phyloP scores from a whole-genome alignment of 2,888 invertebrate genomes.

The Calephelis perditalis region DNA sequence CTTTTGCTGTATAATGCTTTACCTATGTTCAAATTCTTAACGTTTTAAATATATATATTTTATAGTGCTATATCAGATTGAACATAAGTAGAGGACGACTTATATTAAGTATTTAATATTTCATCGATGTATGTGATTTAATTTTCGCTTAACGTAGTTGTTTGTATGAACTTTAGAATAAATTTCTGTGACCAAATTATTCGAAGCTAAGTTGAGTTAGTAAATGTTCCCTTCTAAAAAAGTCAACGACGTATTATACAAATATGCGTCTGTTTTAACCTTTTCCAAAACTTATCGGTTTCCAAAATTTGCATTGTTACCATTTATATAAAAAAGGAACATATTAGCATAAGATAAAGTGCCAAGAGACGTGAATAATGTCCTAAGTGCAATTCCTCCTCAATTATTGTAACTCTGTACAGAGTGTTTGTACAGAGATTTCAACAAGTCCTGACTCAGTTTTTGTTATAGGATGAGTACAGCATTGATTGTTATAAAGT shows the following conservation, averaged over 20 bases:
- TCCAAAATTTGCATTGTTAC: neutral
- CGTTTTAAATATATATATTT: constrained; percentile 67
- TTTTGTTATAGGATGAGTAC: neutral
- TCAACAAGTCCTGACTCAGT: constrained; percentile 13
- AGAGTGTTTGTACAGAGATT: constrained; percentile 23
- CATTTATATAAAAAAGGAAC: constrained; percentile 28
- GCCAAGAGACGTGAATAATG: constrained; percentile 66
- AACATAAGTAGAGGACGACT: constrained; percentile 47
- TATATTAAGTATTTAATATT: constrained; percentile 46
- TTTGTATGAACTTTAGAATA: constrained; percentile 18
- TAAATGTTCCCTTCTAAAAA: too few species aligned
- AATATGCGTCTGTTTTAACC: too few species aligned
- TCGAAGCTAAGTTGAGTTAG: neutral
- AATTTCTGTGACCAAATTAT: constrained; percentile 21
- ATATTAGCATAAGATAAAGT: constrained; percentile 68
- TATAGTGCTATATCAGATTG: constrained; percentile 51
- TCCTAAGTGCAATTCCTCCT: constrained; percentile 69
- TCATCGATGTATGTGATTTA: constrained; percentile 41
- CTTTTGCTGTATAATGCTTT: constrained; percentile 70
- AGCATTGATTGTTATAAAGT: neutral
- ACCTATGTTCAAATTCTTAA: constrained; percentile 69
- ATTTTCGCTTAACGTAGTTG: constrained; percentile 30
- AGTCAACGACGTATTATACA: too few species aligned
- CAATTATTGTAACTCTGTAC: constrained; percentile 48
- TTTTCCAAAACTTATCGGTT: too few species aligned